Percentiles rank a stretch among this genome's conserved stretches.
Conservation (phyloP, 1,140 invertebrate genomes). For the Luehdorfia chinensis region DNA sequence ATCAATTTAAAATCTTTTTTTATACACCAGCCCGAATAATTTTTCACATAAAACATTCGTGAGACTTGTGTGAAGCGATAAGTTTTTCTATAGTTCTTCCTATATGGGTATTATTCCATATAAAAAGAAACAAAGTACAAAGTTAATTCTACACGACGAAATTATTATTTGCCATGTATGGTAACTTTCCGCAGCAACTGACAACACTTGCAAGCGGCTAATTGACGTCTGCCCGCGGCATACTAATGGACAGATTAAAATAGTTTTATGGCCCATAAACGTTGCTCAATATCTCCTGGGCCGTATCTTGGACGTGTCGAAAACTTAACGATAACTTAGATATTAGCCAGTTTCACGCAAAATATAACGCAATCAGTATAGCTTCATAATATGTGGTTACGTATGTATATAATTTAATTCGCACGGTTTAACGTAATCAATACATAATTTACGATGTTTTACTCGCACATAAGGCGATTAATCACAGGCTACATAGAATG, state of each 20-base stretch:
- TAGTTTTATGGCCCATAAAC: conserved; percentile 58
- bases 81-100: background rate
- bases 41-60: too few species aligned
- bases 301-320: background rate
- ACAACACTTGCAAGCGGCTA: conserved; percentile 30
- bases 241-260: conserved; percentile 60
- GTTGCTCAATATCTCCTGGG: conserved; percentile 31
- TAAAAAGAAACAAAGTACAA: background rate
- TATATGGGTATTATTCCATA: background rate
- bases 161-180: background rate
- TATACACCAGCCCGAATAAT: too few species aligned
- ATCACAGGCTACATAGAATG: too few species aligned
- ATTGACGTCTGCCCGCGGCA: conserved; percentile 47
- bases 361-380: background rate
- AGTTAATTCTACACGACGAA: too few species aligned
- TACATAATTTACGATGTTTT: too few species aligned
- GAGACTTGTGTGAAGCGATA: too few species aligned
- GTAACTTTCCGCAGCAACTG: background rate
- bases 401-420: too few species aligned
- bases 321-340: conserved; percentile 1
- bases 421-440: too few species aligned
- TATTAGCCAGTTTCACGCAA: conserved; percentile 1
- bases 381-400: too few species aligned
- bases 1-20: too few species aligned
- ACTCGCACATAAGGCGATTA: too few species aligned